Evolutionary conservation across 2,888 invertebrate genomes (phyloP), one percentile per base, ranked within the genome.

Genomic region (Xanthia icteritia): DNA sequence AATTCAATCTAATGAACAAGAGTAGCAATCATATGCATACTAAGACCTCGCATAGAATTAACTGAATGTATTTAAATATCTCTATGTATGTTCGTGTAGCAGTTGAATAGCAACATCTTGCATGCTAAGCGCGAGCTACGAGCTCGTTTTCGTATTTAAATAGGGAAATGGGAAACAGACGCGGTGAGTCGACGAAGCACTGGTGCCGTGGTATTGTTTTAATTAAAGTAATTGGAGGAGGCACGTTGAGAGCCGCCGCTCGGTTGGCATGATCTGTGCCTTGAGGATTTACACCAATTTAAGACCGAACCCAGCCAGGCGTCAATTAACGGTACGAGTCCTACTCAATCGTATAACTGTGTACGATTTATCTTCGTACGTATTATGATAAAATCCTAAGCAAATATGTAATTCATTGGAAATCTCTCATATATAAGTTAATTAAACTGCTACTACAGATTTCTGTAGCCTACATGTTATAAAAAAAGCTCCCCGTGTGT

Each of bases 171-270:
- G 95, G 95, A 96, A 96, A 95, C 96, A 96, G 95, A 94, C 93
- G 94, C 95, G 94, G 94, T 93, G 95, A 95, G 94, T 95, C 95
- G 95, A 94, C 95, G 95, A 92, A 95, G 94, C 94, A 93, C 93
- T 95, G 94, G 94, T 95, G 93, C 93, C 95, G 94, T 94, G 94
- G 95, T 96, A 96, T 96, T 96, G 96, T 96, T 96, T 96, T 96
- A 96, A 96, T 96, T 96, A 96, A 96, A 96, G 96, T 96, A 96
- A 96, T 96, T 96, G 96, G 96, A 95, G 95, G 95, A 96, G 96
- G 95, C 95, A 95, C 95, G 94, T 94, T 91, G 95, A 95, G 96
- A 93, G 94, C 94, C 92, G 93, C 90, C 94, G 93, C 94, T 94
- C 94, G 93, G 93, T 92, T 92, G 94, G 93, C 94, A 94, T 96